Percentiles rank a stretch among this genome's conserved stretches.
phyloP scores from a whole-genome alignment of 2,113 vertebrate genomes.

The Lepidothrix coronata region DNA sequence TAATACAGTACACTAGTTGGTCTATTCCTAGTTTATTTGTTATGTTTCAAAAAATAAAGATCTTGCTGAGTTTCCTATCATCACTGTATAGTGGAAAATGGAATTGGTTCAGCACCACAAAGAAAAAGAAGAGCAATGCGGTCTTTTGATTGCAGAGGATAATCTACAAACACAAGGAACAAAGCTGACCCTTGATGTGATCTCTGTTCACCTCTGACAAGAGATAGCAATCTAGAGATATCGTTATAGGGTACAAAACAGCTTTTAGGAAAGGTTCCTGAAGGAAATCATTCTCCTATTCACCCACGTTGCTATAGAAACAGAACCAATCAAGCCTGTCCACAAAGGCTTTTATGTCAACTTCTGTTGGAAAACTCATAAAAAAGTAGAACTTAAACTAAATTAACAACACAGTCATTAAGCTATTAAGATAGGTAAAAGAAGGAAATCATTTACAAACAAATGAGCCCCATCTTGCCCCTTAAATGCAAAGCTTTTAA shows the following conservation, averaged over 20 bases:
- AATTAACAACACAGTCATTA: conserved; percentile 65
- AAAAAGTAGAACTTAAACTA: conserved; percentile 71
- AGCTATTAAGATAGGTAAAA: conserved; percentile 40
- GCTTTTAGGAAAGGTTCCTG: conserved; percentile 75
- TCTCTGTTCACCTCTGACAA: conserved; percentile 71
- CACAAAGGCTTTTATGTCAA: conserved; percentile 75
- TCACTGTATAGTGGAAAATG: neutral
- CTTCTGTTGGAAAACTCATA: conserved; percentile 76
- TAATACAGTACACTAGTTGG: neutral
- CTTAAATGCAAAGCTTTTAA: neutral
- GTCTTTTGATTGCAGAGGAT: conserved; percentile 66
- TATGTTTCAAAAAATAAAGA: conserved; percentile 15
- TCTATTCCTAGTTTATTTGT: conserved; percentile 48
- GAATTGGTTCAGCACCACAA: conserved; percentile 38
- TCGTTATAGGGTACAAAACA: conserved; percentile 74
- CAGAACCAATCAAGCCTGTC: conserved; percentile 74
- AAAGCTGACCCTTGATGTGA: conserved; percentile 75
- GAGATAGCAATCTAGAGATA: conserved; percentile 70
- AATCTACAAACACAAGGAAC: conserved; percentile 76
- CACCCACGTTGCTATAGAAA: conserved; percentile 77
- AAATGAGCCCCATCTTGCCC: neutral
- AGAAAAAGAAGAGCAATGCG: conserved; percentile 44
- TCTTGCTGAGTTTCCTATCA: conserved; percentile 34
- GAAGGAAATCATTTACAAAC: neutral
- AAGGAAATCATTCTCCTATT: conserved; percentile 78